Base-by-base conservation (phyloP, 2,113 vertebrate species). In the Pachycephala philippinensis region DNA sequence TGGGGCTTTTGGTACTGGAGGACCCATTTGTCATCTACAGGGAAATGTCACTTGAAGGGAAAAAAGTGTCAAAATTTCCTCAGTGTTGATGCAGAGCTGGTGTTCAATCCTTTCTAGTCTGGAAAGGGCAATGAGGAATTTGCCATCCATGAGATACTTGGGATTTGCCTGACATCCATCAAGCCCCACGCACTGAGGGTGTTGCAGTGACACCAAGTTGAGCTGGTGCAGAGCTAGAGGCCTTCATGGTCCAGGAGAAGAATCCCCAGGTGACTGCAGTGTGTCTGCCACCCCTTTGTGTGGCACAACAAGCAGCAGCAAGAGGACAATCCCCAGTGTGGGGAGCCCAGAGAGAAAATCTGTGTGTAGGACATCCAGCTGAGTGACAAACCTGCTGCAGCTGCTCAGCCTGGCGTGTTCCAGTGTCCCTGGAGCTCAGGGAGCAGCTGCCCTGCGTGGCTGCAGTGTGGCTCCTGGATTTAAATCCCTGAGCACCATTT, bases 91-190 rank as follows among this genome's bases (percentile, higher is more conserved):
- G 31, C 37, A 66, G 78, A 78, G 56, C 13, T 20, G 69, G 54
- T 35, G 28, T 40, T 78, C 37, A 77, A 37, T 75, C 42, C 12
- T 83, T 86, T 71, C 11, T 24, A 63, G 23, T 85, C 39, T 40
- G 44, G 64, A 49, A 91, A 70, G 69, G 47, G 17, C 56, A 42
- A 0, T 54, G 70, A 64, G 49, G 21, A 74, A 23, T 74, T 64
- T 47, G 28, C 28, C 23, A 39, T 47, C 49, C 2, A 0, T 21
- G 31, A 30, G 49, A 72, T 0, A 2, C 27, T 70, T 52, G 53
- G 31, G 39, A 71, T 21, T 68, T 76, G 61, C 42, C 59, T 1
- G 4, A 13, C 16, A 22, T 19, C 47, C 13, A 1, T 22, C 30
- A 31, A 42, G 40, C 28, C 50, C 15, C 28, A 9, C 15, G 5